phyloP scores from a whole-genome alignment of 2,797 vertebrate species.

The Myripristis jacobus region DNA sequence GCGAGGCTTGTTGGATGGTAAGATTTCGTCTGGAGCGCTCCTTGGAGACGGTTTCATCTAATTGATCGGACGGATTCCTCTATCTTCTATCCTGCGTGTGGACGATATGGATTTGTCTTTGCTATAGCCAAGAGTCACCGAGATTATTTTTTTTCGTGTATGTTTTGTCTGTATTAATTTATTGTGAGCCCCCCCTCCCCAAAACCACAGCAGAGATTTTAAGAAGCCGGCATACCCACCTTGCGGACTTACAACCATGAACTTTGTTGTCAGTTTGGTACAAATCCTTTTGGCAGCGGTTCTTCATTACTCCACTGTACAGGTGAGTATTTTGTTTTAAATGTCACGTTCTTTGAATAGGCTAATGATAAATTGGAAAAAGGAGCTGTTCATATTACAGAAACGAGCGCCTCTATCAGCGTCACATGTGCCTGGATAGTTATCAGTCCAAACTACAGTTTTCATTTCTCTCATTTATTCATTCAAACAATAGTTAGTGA shows the following conservation, averaged over 20 bases:
- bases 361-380: slow-evolving; percentile 5
- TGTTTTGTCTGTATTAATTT: slow-evolving; percentile 3
- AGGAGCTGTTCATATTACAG: slow-evolving; percentile 18
- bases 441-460: background rate
- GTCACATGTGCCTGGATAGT: background rate
- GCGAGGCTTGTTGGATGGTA: slow-evolving; percentile 52
- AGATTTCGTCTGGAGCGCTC: slow-evolving; percentile 26
- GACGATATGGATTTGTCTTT: slow-evolving; percentile 73
- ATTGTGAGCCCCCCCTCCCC: slow-evolving; percentile 17
- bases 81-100: slow-evolving; percentile 26
- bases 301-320: slow-evolving; percentile 87
- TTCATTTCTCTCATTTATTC: background rate
- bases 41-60: slow-evolving; percentile 18
- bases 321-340: slow-evolving; percentile 80
- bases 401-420: slow-evolving; percentile 13
- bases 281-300: slow-evolving; percentile 88
- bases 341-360: background rate
- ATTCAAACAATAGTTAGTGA: background rate
- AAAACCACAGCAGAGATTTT: slow-evolving; percentile 46
- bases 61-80: slow-evolving; percentile 39
- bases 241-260: slow-evolving; percentile 88
- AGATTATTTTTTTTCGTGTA: slow-evolving; percentile 11
- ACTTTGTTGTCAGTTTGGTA: slow-evolving; percentile 91
- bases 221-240: slow-evolving; percentile 39
- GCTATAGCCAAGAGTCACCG: slow-evolving; percentile 65